These are phyloP conservation scores for Festucalex cinctus DNA, from an alignment of 2,113 vertebrate genomes.

Conservation along the genomic window DNA sequence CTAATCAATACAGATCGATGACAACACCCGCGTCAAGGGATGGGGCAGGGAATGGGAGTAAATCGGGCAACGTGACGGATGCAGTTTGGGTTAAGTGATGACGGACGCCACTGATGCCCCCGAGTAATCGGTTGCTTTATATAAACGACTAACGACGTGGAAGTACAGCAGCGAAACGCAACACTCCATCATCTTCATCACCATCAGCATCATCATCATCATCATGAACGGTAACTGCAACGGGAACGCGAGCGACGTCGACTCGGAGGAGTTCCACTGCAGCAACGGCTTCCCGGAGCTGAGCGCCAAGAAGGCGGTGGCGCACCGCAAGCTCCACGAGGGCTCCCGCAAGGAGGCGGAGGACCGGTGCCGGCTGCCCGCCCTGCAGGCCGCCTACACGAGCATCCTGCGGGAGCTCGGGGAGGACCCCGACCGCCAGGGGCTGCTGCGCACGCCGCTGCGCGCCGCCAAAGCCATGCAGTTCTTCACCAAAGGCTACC, in stretches of 20 bases:
- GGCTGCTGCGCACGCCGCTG: slow-evolving; percentile 74
- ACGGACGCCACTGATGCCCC: not conserved
- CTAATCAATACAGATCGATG: slow-evolving; percentile 2
- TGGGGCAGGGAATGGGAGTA: not conserved
- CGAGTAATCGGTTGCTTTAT: not conserved
- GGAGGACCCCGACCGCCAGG: slow-evolving; percentile 74
- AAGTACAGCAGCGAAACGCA: not conserved
- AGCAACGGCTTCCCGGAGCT: slow-evolving; percentile 49
- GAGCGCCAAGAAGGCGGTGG: slow-evolving; percentile 50
- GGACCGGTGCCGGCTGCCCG: slow-evolving; percentile 47
- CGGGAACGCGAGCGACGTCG: slow-evolving; percentile 40
- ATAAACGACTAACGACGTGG: not conserved
- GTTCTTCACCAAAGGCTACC: slow-evolving; percentile 82
- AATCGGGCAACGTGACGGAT: not conserved
- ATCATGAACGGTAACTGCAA: slow-evolving; percentile 58
- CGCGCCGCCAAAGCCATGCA: slow-evolving; percentile 81
- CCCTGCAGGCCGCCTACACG: slow-evolving; percentile 71
- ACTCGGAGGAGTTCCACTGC: slow-evolving; percentile 40
- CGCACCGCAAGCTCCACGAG: slow-evolving; percentile 45
- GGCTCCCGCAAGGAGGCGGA: slow-evolving; percentile 60
- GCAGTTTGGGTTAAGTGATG: not conserved
- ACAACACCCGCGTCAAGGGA: slow-evolving; percentile 22
- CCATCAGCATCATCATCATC: not conserved
- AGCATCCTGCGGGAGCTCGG: slow-evolving; percentile 75
- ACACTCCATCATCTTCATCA: not conserved